These are phyloP conservation scores for Rhea americana DNA, from an alignment of 2,113 vertebrate genomes.

Conservation along the genomic window DNA sequence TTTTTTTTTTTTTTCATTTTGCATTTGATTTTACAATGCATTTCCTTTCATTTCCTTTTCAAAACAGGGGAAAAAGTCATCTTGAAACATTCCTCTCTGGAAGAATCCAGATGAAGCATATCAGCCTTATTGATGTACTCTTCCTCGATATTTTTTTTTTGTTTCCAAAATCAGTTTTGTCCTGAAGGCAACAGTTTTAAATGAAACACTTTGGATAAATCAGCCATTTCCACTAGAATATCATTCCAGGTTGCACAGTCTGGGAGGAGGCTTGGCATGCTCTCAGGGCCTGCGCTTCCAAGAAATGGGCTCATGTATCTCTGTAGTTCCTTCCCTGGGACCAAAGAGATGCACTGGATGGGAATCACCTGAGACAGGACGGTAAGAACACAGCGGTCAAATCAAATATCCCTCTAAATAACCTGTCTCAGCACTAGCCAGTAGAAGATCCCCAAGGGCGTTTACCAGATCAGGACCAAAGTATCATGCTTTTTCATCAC, in stretches of 20 bases:
- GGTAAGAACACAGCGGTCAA: fast-evolving
- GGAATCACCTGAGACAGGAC: not conserved
- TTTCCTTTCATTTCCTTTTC: slow-evolving; percentile 5
- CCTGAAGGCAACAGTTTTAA: not conserved
- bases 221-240: not conserved
- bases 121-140: slow-evolving; percentile 15
- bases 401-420: not conserved
- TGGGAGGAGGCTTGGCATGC: not conserved
- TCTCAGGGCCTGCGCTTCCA: fast-evolving
- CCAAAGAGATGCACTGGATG: not conserved
- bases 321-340: not conserved
- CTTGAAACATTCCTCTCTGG: not conserved
- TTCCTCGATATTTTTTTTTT: not conserved
- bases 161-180: not conserved
- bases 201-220: not conserved
- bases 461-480: not conserved
- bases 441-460: not conserved
- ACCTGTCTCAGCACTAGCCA: not conserved
- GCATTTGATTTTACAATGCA: slow-evolving; percentile 25
- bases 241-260: not conserved
- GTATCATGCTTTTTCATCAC: not conserved
- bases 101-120: slow-evolving; percentile 22
- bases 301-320: not conserved
- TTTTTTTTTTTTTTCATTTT: not conserved
- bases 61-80: not conserved